Percentiles rank a stretch among this genome's conserved stretches.
Conservation (phyloP, 2,113 vertebrate genomes). For the Leptobrachium leishanense region DNA sequence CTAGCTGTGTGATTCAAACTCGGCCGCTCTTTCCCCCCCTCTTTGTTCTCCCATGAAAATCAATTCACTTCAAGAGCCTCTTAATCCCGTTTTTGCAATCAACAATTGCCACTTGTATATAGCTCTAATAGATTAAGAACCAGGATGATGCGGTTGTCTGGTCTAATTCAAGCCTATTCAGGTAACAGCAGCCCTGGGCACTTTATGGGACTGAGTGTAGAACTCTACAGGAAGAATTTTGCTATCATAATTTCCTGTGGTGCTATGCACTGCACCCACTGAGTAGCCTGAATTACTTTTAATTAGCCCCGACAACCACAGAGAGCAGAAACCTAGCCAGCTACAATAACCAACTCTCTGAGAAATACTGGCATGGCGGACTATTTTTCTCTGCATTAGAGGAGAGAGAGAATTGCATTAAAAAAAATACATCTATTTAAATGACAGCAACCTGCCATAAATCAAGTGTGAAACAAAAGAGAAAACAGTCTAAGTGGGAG, state of each 20-base stretch:
- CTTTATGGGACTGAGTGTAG: constrained; percentile 84
- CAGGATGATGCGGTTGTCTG: constrained; percentile 95
- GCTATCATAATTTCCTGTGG: constrained; percentile 98
- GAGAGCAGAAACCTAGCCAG: constrained; percentile 92
- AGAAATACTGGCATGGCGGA: constrained; percentile 80
- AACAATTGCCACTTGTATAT: constrained; percentile 99
- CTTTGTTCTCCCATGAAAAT: constrained; percentile 99
- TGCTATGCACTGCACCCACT: constrained; percentile 78
- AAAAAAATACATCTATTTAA: constrained; percentile 74
- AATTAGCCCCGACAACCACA: constrained; percentile 99
- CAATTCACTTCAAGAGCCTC: constrained; percentile 98
- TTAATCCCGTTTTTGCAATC: constrained; percentile 98
- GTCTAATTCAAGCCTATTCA: constrained; percentile 97
- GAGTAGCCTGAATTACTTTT: constrained; percentile 79
- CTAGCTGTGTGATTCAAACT: constrained; percentile 90
- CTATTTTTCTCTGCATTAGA: constrained; percentile 71
- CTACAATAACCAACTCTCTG: constrained; percentile 96
- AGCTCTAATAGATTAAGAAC: constrained; percentile 94
- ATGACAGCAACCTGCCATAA: constrained; percentile 74
- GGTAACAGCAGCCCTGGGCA: constrained; percentile 80
- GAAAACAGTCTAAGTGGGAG: constrained; percentile 68
- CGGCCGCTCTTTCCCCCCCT: constrained; percentile 72
- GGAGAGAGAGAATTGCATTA: constrained; percentile 68
- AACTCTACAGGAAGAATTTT: constrained; percentile 96
- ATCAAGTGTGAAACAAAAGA: constrained; percentile 75